Conservation (phyloP, 2,113 vertebrate genomes). For the Oncorhynchus gorbuscha region DNA sequence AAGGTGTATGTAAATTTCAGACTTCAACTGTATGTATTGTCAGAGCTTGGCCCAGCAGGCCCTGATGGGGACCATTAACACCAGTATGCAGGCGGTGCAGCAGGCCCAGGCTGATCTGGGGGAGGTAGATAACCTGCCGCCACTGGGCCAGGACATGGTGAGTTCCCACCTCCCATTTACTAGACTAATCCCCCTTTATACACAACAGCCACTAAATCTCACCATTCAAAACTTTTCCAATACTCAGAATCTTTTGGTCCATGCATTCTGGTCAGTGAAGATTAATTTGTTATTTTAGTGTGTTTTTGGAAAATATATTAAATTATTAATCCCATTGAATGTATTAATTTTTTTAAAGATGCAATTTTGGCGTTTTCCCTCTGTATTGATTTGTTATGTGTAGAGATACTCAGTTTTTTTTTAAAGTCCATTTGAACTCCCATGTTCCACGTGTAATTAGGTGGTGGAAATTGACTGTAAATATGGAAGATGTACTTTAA, state of each 20-base stretch:
- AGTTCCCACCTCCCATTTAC: conserved; percentile 34
- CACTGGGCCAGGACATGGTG: conserved; percentile 97
- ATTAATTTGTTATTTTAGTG: background rate
- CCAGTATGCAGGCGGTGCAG: conserved; percentile 95
- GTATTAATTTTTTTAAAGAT: background rate
- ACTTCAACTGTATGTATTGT: conserved; percentile 10
- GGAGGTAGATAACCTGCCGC: conserved; percentile 89
- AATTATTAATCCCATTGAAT: background rate
- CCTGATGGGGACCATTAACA: conserved; percentile 97
- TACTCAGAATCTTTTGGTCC: background rate
- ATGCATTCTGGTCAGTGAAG: background rate
- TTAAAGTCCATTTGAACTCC: conserved; percentile 38
- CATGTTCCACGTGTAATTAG: conserved; percentile 40
- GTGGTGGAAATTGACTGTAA: conserved; percentile 28
- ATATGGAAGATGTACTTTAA: conserved; percentile 34
- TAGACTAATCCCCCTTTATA: background rate
- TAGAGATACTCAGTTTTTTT: conserved; percentile 30
- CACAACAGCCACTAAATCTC: background rate
- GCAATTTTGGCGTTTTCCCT: background rate
- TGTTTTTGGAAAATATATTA: background rate
- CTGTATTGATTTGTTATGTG: background rate
- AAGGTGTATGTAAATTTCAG: background rate
- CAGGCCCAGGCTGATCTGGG: conserved; percentile 91
- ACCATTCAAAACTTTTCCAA: background rate
- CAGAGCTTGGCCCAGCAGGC: conserved; percentile 97